Conservation (phyloP, 2,113 vertebrate species). For the Craseonycteris thonglongyai region DNA sequence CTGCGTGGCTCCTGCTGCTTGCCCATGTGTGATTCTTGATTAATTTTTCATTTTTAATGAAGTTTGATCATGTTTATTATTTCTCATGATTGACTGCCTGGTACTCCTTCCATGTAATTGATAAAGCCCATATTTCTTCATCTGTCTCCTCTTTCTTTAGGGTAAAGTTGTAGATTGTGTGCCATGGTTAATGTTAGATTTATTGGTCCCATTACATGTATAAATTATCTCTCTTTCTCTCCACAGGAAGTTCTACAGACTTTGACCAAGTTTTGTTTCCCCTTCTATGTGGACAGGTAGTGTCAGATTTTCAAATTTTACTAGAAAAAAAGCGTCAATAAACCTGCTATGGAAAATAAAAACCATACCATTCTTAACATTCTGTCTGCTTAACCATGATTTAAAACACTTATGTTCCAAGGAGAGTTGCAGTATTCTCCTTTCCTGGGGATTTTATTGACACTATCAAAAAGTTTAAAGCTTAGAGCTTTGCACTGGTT, state of each 20-base stretch:
- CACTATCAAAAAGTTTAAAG: slow-evolving; percentile 76
- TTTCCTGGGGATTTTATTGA: slow-evolving; percentile 80
- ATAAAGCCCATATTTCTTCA: slow-evolving; percentile 89
- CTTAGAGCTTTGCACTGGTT: slow-evolving; percentile 60
- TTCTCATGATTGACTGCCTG: slow-evolving; percentile 86
- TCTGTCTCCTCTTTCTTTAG: slow-evolving; percentile 89
- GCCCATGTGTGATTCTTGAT: slow-evolving; percentile 87
- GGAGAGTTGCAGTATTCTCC: slow-evolving; percentile 73
- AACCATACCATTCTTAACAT: slow-evolving; percentile 77
- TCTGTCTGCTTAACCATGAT: slow-evolving; percentile 87
- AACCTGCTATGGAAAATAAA: slow-evolving; percentile 81
- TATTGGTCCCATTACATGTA: slow-evolving; percentile 92
- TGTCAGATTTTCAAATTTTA: slow-evolving; percentile 81
- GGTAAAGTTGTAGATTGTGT: slow-evolving; percentile 84
- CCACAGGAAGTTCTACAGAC: slow-evolving; percentile 92
- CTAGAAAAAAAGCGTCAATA: slow-evolving; percentile 79
- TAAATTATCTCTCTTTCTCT: slow-evolving; percentile 92
- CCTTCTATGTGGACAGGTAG: slow-evolving; percentile 97
- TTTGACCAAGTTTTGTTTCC: slow-evolving; percentile 97
- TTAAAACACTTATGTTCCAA: slow-evolving; percentile 81
- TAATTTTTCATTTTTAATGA: slow-evolving; percentile 92
- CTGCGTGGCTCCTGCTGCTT: slow-evolving; percentile 85
- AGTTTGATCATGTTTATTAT: slow-evolving; percentile 89
- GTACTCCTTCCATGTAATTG: slow-evolving; percentile 84
- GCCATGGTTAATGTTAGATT: slow-evolving; percentile 91